Percentiles rank a stretch among this genome's conserved stretches.
Conservation (phyloP, 1,140 invertebrate species). For the Marisa cornuarietis region DNA sequence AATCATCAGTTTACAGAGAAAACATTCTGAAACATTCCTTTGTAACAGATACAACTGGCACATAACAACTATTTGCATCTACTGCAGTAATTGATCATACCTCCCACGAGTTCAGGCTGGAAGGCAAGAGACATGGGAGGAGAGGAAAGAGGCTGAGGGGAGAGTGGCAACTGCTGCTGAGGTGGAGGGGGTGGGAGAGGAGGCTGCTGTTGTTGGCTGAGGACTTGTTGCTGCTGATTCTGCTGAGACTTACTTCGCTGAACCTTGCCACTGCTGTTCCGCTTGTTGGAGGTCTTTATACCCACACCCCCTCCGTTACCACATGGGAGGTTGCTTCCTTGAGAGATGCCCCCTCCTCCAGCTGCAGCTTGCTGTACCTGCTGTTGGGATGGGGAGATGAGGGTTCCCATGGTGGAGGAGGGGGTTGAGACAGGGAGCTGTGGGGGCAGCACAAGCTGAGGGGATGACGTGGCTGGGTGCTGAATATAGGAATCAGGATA, state of each 20-base stretch:
- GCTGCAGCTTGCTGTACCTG: not conserved
- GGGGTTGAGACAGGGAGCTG: constrained; percentile 3
- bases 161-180: constrained; percentile 11
- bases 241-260: constrained; percentile 30
- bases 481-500: constrained; percentile 22
- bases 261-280: constrained; percentile 27
- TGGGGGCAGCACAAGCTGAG: not conserved
- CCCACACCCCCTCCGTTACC: constrained; percentile 18
- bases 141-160: constrained; percentile 22
- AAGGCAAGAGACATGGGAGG: constrained; percentile 25
- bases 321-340: constrained; percentile 3
- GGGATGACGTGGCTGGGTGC: constrained; percentile 29
- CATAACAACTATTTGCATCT: too few species aligned
- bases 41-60: not conserved
- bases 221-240: constrained; percentile 54
- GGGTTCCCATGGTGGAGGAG: constrained; percentile 4
- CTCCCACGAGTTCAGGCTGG: constrained; percentile 37
- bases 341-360: too few species aligned
- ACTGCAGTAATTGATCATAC: constrained; percentile 8
- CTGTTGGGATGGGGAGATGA: constrained; percentile 12
- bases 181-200: constrained; percentile 11
- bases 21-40: too few species aligned
- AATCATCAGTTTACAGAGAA: too few species aligned
- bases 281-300: constrained; percentile 27
- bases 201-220: constrained; percentile 43